Percentiles rank a stretch among this genome's conserved stretches.
phyloP scores from a whole-genome alignment of 35 echinoderm and acorn worm genomes.

The Ophiothrix spiculata region DNA sequence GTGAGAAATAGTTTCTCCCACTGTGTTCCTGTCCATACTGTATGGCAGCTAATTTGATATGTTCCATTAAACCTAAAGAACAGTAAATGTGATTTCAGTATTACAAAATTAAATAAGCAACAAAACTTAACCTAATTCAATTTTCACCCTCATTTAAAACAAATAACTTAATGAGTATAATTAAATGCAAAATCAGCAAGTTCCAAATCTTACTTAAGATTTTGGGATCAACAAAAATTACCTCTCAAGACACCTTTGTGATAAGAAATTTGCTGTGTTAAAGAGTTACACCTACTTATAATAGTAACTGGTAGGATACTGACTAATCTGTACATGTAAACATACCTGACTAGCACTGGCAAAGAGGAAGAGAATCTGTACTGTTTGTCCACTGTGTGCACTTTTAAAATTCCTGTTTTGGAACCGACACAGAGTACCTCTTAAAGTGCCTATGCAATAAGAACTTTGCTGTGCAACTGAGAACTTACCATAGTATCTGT shows the following conservation, averaged over 20 bases:
- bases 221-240: too few relatives aligned
- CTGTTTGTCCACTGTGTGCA: conserved; percentile 57
- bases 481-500: conserved; percentile 70
- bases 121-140: too few relatives aligned
- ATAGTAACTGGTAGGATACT: conserved; percentile 59
- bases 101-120: background rate
- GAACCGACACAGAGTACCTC: too few relatives aligned
- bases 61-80: conserved; percentile 15
- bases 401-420: conserved; percentile 83
- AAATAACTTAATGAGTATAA: too few relatives aligned
- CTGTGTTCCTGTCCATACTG: conserved; percentile 12
- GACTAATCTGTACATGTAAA: conserved; percentile 60
- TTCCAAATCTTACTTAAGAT: background rate
- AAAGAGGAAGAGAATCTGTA: conserved; percentile 61
- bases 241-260: too few relatives aligned
- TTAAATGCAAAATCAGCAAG: background rate
- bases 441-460: background rate
- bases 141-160: too few relatives aligned
- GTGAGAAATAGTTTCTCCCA: conserved; percentile 18
- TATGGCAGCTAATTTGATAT: conserved; percentile 6
- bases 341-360: conserved; percentile 77
- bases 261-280: background rate
- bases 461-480: background rate
- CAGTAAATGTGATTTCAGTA: background rate
- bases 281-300: too few relatives aligned